These are phyloP conservation scores for Drosophila borborema DNA, from an alignment of 2,888 invertebrate genomes.

Conservation along the genomic window DNA sequence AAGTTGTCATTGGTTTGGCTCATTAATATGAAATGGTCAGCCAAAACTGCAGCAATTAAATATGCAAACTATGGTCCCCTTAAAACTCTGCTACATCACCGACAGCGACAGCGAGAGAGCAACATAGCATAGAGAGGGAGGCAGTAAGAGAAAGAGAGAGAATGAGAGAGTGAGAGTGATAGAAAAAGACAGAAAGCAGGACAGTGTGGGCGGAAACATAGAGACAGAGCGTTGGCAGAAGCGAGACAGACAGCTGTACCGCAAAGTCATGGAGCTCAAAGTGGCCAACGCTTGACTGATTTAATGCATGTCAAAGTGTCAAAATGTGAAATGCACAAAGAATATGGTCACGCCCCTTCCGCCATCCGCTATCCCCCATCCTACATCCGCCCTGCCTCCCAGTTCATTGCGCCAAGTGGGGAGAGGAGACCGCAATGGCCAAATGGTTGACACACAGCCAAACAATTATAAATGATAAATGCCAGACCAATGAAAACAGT, in stretches of 20 bases:
- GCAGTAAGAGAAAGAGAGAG: not conserved
- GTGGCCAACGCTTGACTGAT: slow-evolving; percentile 71
- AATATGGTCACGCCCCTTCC: slow-evolving; percentile 30
- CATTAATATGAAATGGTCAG: slow-evolving; percentile 56
- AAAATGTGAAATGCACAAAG: slow-evolving; percentile 76
- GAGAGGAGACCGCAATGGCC: slow-evolving; percentile 17
- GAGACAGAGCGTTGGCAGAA: not conserved
- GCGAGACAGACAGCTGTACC: slow-evolving; percentile 17
- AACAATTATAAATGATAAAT: slow-evolving; percentile 80
- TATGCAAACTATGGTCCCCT: slow-evolving; percentile 50
- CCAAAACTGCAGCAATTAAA: slow-evolving; percentile 46
- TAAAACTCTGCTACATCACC: slow-evolving; percentile 12
- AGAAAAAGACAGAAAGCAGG: not conserved
- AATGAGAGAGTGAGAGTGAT: not conserved
- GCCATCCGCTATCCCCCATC: not conserved
- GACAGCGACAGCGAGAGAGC: not conserved
- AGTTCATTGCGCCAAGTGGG: not conserved
- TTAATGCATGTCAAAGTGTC: slow-evolving; percentile 81
- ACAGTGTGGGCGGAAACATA: not conserved
- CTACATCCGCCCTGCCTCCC: not conserved
- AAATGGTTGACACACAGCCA: slow-evolving; percentile 57
- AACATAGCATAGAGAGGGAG: not conserved
- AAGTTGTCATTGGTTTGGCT: slow-evolving; percentile 33
- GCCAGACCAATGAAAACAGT: slow-evolving; percentile 31
- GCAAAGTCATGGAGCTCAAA: slow-evolving; percentile 59